Evolutionary conservation across 1,140 invertebrate species (phyloP), one percentile per base, ranked within the genome.

Genomic region (Brachionus calyciflorus): DNA sequence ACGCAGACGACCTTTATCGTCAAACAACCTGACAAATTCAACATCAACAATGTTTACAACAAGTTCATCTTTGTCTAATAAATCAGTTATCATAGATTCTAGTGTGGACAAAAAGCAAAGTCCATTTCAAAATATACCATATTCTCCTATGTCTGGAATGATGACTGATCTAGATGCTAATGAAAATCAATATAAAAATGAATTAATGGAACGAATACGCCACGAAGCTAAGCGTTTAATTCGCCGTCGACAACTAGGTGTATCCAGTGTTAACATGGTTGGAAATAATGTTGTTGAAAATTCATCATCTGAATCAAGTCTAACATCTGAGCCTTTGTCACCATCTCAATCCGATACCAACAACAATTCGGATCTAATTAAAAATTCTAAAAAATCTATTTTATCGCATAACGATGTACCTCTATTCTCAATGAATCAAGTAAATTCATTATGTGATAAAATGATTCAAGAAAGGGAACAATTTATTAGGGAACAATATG

Each of bases 401-500:
- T 30, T 60, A 3, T 3, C 55, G 14, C 65, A 70, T 37, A 37
- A 81, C 80, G 92, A 93, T 80, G 91, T 91, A 81, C 92, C 93
- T 3, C 86, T 96, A 53, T 96, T 97, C 84, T 96, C 93, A 78
- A 96, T 96, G 82, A 92, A 91, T 26, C 83, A 95, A 91, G 93
- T 97, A 80, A 91, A 92, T 80, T 87, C 95, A 82, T 95, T 98
- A 79, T 97, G 94, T 86, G 93, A 96, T 85, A 88, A 92, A 79
- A 92, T 98, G 91, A 86, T 97, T 46, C 91, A 92, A 82, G 94
- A 97, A 81, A 90, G 93, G 79, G 94, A 97, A 86, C 89, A 89
- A 80, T 89, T 93, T 82, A 90, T 98, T 73, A 88, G 92, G 81
- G 91, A 93, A 82, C 91, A 96, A 86, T 98, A 97, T 84, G 93